Evolutionary conservation across 1,140 invertebrate genomes (phyloP).

Genomic region (Drosophila serrata): DNA sequence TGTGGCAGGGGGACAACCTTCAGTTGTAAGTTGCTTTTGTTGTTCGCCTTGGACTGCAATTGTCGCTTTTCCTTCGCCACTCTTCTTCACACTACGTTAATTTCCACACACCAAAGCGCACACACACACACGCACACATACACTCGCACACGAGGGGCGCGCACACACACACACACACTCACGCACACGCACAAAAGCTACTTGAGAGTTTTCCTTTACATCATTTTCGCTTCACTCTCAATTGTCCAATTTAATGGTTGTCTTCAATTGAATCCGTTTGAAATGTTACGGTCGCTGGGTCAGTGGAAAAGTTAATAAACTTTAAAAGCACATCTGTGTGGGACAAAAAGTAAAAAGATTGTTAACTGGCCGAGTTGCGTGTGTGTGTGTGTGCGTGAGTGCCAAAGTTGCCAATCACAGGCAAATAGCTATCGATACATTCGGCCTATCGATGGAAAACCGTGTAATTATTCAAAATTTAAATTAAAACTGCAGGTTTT

Average conservation of each 20-base stretch:
- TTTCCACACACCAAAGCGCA: conserved; percentile 67
- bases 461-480: neutral
- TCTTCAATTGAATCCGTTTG: neutral
- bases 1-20: conserved; percentile 39
- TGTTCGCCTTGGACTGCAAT: conserved; percentile 58
- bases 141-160: conserved; percentile 5
- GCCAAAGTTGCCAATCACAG: conserved; percentile 24
- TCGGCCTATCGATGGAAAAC: neutral
- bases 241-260: neutral
- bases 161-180: conserved; percentile 13
- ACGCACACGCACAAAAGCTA: conserved; percentile 12
- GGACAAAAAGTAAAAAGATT: conserved; percentile 34
- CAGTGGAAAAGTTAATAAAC: conserved; percentile 8
- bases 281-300: neutral
- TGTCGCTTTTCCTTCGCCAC: conserved; percentile 54
- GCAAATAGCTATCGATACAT: neutral
- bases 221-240: conserved; percentile 31
- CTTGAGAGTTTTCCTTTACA: conserved; percentile 54
- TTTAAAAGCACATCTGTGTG: conserved; percentile 11
- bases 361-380: conserved; percentile 31
- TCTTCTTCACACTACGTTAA: conserved; percentile 74
- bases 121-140: conserved; percentile 19
- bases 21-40: conserved; percentile 25
- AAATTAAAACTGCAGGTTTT: neutral
- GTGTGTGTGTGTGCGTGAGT: conserved; percentile 17